These are phyloP conservation scores for Elysia crispata DNA, from an alignment of 2,888 invertebrate genomes.

Conservation along the genomic window DNA sequence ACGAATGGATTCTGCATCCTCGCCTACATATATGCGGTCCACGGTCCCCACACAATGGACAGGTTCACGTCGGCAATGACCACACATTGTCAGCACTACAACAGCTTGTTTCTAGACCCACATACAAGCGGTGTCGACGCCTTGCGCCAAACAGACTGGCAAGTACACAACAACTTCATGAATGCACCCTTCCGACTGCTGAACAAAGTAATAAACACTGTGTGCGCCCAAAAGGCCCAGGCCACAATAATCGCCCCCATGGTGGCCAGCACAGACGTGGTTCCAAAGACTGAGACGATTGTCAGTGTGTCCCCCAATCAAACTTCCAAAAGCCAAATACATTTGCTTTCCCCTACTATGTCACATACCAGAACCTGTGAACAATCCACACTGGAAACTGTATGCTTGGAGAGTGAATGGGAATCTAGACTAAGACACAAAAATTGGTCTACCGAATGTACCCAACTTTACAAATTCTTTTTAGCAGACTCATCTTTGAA, in stretches of 20 bases:
- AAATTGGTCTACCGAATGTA: no score
- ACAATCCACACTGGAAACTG: no score
- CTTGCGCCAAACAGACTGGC: conserved; percentile 23
- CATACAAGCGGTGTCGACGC: conserved; percentile 5
- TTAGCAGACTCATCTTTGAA: not conserved
- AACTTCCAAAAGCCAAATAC: conserved; percentile 1
- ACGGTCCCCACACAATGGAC: conserved; percentile 36
- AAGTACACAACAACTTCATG: conserved; percentile 18
- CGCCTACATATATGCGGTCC: not conserved
- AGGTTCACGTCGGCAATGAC: not conserved
- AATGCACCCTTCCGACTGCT: conserved; percentile 25
- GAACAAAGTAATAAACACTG: not conserved
- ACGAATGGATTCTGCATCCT: conserved; percentile 23
- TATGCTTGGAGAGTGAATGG: no score
- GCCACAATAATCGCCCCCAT: conserved; percentile 33
- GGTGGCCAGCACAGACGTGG: conserved; percentile 18
- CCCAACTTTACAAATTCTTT: not conserved
- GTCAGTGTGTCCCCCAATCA: conserved; percentile 10
- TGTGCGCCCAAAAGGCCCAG: conserved; percentile 13
- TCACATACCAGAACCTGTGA: no score
- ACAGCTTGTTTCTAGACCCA: conserved; percentile 25
- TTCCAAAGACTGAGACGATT: conserved; percentile 6
- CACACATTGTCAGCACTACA: conserved; percentile 14
- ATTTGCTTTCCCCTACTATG: not conserved
- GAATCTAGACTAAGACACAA: no score